phyloP scores from a whole-genome alignment of 2,888 invertebrate species.

The Helleia helle region DNA sequence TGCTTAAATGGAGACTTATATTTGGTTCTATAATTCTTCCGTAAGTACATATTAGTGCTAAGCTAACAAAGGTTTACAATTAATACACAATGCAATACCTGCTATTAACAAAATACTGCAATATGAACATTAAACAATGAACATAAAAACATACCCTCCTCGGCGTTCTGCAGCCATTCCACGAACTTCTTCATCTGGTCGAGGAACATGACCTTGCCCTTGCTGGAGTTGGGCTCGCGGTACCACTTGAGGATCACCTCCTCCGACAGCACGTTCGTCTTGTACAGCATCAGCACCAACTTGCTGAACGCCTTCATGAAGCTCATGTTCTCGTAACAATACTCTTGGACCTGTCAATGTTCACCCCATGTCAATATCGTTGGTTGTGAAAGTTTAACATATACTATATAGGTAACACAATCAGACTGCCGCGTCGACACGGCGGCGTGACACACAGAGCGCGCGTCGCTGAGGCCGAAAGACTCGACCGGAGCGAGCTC shows the following conservation, averaged over 20 bases:
- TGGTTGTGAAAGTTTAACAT: background rate
- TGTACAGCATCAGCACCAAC: slow-evolving; percentile 96
- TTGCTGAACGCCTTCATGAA: slow-evolving; percentile 99
- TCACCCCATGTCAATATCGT: too few relatives aligned
- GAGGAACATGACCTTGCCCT: slow-evolving; percentile 98
- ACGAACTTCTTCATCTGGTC: slow-evolving; percentile 98
- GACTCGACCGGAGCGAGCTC: slow-evolving; percentile 38
- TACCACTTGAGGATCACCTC: slow-evolving; percentile 97
- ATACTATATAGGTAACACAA: slow-evolving; percentile 1
- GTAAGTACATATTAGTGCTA: too few relatives aligned
- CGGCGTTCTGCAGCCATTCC: slow-evolving; percentile 97
- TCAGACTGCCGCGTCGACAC: slow-evolving; percentile 66
- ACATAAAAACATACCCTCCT: slow-evolving; percentile 77
- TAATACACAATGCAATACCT: too few relatives aligned
- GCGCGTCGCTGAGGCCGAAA: slow-evolving; percentile 34
- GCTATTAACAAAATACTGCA: too few relatives aligned
- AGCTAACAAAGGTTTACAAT: too few relatives aligned
- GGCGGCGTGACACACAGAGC: slow-evolving; percentile 24
- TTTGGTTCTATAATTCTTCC: too few relatives aligned
- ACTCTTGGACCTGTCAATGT: slow-evolving; percentile 85
- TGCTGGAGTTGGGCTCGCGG: slow-evolving; percentile 90
- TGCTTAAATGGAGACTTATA: too few relatives aligned
- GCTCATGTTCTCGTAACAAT: slow-evolving; percentile 99
- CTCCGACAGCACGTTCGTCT: slow-evolving; percentile 95
- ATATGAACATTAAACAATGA: slow-evolving; percentile 2